These are phyloP conservation scores for Boleophthalmus pectinirostris DNA, from an alignment of 2,113 vertebrate species.

Conservation along the genomic window DNA sequence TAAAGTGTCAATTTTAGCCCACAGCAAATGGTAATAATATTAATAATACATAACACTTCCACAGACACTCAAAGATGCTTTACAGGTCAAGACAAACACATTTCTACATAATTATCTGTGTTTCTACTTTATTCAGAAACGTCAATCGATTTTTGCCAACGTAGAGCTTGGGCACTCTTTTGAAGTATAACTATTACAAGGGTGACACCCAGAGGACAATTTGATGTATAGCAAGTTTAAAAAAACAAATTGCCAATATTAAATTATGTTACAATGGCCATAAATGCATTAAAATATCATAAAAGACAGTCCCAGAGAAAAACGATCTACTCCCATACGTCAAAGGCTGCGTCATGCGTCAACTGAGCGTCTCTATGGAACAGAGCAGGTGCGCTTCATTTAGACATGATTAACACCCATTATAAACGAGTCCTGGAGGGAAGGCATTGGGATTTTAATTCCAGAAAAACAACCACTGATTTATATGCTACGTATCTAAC, in stretches of 20 bases:
- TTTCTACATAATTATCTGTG: too few species aligned
- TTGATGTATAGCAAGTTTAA: slow-evolving; percentile 2
- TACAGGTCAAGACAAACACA: too few species aligned
- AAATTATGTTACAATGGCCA: background rate
- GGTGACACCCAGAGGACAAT: slow-evolving; percentile 48
- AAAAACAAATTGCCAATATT: background rate
- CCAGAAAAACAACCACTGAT: background rate
- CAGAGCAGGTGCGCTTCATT: slow-evolving; percentile 47
- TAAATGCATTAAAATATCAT: background rate
- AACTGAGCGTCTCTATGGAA: background rate
- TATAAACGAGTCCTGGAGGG: background rate
- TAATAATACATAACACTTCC: too few species aligned
- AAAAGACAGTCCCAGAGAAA: too few species aligned
- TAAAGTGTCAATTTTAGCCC: too few species aligned
- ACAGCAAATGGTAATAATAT: too few species aligned
- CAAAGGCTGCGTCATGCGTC: background rate
- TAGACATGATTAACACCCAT: slow-evolving; percentile 41
- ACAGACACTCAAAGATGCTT: too few species aligned
- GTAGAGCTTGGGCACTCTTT: too few species aligned
- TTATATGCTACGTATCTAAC: background rate
- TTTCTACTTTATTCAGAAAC: too few species aligned
- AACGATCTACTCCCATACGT: background rate
- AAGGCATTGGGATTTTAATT: background rate
- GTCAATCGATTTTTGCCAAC: too few species aligned
- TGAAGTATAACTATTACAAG: slow-evolving; percentile 29